A percentile compares a stretch with the other conserved stretches of the same genome.
These are phyloP conservation scores for Protonibea diacanthus DNA, from an alignment of 2,797 vertebrate species.

Conservation along the genomic window DNA sequence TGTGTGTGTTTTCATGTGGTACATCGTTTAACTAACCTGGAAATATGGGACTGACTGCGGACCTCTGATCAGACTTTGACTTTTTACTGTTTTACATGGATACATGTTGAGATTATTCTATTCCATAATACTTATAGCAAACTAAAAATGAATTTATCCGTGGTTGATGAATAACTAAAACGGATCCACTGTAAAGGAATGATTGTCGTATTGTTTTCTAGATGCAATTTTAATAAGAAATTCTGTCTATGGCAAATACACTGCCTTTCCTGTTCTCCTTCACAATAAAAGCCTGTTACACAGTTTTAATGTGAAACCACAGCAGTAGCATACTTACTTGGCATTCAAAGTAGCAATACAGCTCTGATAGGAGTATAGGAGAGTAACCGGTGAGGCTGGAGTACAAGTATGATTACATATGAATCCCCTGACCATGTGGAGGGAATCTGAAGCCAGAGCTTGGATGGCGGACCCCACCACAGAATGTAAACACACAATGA, in stretches of 20 bases:
- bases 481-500: neutral
- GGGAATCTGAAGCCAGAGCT: neutral
- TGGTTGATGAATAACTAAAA: neutral
- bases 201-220: neutral
- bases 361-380: neutral
- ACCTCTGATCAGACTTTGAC: conserved; percentile 19
- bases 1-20: conserved; percentile 4
- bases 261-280: neutral
- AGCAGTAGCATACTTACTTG: neutral
- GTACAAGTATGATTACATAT: neutral
- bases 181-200: neutral
- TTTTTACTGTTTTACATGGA: neutral
- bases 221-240: neutral
- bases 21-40: neutral
- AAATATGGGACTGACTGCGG: conserved; percentile 2
- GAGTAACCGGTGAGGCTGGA: neutral
- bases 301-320: neutral
- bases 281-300: neutral
- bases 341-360: neutral
- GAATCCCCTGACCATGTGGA: neutral
- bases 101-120: conserved; percentile 9
- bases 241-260: neutral
- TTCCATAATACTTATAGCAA: neutral
- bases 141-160: neutral
- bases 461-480: neutral